Conservation (phyloP, 2,113 vertebrate species). For the Ranitomeya variabilis region DNA sequence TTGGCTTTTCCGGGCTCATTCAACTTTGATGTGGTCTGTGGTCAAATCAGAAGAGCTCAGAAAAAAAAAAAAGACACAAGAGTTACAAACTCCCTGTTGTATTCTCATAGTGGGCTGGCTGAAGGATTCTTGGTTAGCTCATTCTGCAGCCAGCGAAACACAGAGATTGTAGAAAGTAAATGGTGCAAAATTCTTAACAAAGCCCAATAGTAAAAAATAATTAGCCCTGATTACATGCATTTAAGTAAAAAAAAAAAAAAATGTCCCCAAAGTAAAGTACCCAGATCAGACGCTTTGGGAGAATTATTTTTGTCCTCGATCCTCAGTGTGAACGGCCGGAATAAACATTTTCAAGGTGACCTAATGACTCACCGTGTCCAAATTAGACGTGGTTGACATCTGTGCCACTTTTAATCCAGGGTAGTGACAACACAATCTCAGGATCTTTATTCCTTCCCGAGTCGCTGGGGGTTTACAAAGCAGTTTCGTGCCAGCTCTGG, state of each 20-base stretch:
- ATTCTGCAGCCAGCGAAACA: too few relatives aligned
- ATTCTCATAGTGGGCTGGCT: too few relatives aligned
- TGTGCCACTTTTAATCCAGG: not conserved
- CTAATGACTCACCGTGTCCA: conserved; percentile 29
- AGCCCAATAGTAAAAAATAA: too few relatives aligned
- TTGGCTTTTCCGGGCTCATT: too few relatives aligned
- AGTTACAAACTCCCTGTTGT: too few relatives aligned
- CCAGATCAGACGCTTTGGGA: not conserved
- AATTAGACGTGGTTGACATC: conserved; percentile 40
- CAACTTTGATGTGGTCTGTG: too few relatives aligned
- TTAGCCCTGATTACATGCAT: too few relatives aligned
- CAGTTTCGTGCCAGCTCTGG: not conserved
- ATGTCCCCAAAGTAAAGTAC: not conserved
- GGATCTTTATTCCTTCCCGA: conserved; percentile 22
- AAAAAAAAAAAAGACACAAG: too few relatives aligned
- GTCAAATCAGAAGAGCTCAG: too few relatives aligned
- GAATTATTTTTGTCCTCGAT: not conserved
- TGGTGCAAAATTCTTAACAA: too few relatives aligned
- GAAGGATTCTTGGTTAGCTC: too few relatives aligned
- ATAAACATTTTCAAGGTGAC: conserved; percentile 45
- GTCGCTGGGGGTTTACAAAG: not conserved
- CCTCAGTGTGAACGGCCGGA: not conserved
- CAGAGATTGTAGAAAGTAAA: too few relatives aligned
- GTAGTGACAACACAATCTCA: conserved; percentile 9
- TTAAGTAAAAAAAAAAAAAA: not conserved